These are phyloP conservation scores for silkworm (Bombyx mori) DNA, from an alignment of 1,140 invertebrate genomes.

Conservation along the genomic window ASM3026992v2 NC_085124.1:8186001-8186500, in stretches of 20 bases:
- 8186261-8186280: constrained; percentile 55
- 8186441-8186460: no score
- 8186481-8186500: no score
- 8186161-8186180: constrained; percentile 40
- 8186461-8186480: no score
- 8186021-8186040: constrained; percentile 26
- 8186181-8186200: constrained; percentile 53
- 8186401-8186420: no score
- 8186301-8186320: constrained; percentile 61
- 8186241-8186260: constrained; percentile 67
- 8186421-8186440: no score
- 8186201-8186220: constrained; percentile 69
- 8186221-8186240: constrained; percentile 68
- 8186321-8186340: constrained; percentile 24
- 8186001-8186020: constrained; percentile 3
- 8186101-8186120: constrained; percentile 34
- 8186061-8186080: constrained; percentile 15
- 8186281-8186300: constrained; percentile 70
- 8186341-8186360: no score
- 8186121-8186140: constrained; percentile 6
- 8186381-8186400: no score
- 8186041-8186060: constrained; percentile 29
- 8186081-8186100: constrained; percentile 56
- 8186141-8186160: constrained; percentile 56
- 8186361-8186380: no score